phyloP scores from a whole-genome alignment of 2,113 vertebrate genomes.

The Ctenomys sociabilis region DNA sequence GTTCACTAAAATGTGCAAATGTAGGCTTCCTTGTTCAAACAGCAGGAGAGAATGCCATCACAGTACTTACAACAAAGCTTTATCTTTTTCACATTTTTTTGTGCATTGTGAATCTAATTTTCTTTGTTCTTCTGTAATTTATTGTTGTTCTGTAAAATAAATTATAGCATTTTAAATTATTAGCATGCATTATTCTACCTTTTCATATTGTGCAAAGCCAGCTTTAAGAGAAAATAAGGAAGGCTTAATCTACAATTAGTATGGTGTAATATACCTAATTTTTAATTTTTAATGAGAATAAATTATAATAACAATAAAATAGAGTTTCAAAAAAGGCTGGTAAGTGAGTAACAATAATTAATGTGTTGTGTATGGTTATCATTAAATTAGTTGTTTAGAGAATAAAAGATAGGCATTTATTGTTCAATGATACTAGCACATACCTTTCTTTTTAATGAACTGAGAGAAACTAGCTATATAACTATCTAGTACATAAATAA shows the following conservation, averaged over 20 bases:
- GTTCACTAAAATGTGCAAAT: neutral
- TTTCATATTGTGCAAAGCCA: neutral
- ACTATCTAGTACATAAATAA: neutral
- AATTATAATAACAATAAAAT: neutral
- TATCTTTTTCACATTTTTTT: neutral
- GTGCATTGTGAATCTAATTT: neutral
- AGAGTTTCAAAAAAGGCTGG: neutral
- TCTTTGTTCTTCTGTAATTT: neutral
- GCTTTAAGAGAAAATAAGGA: constrained; percentile 8
- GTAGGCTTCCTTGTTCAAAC: neutral
- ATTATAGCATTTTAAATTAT: constrained; percentile 13
- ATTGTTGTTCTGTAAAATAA: neutral
- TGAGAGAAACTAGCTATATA: neutral
- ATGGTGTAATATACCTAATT: neutral
- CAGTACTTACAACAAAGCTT: neutral
- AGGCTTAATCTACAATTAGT: neutral
- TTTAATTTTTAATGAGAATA: neutral
- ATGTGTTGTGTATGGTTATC: neutral
- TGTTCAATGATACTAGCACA: neutral
- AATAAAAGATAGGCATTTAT: neutral
- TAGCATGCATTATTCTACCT: neutral
- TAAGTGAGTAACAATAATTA: neutral
- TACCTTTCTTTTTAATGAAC: neutral
- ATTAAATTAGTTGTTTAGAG: neutral
- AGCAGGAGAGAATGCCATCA: neutral